These are phyloP conservation scores for Leuciscus idus DNA, from an alignment of 2,113 vertebrate species.

Conservation along the genomic window DNA sequence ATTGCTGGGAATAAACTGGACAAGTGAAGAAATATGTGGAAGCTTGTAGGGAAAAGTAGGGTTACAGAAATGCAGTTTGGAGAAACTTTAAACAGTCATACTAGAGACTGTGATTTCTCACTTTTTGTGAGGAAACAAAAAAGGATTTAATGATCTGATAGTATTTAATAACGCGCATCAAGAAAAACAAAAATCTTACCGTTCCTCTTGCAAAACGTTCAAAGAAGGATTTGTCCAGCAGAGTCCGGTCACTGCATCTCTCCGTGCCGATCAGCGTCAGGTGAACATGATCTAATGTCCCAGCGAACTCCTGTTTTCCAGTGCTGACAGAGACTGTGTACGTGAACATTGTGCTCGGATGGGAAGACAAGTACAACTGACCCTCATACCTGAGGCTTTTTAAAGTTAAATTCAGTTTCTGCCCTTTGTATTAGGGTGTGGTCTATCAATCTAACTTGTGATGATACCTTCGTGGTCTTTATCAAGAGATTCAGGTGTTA, in stretches of 20 bases:
- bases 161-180: too few species aligned
- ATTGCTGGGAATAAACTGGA: background rate
- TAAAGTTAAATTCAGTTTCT: too few species aligned
- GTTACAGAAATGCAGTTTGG: background rate
- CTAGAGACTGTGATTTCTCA: background rate
- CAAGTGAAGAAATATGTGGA: background rate
- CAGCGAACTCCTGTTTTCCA: background rate
- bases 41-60: background rate
- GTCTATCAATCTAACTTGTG: too few species aligned
- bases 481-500: too few species aligned
- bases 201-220: background rate
- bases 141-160: too few species aligned
- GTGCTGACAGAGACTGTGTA: background rate
- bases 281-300: background rate
- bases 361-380: background rate
- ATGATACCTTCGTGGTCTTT: too few species aligned
- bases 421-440: too few species aligned
- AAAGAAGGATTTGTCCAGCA: background rate
- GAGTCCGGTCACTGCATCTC: background rate
- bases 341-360: background rate
- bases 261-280: background rate
- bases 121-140: background rate
- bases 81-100: too few species aligned
- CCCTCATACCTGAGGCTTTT: background rate
- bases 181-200: background rate